Conservation (phyloP, 2,113 vertebrate species). For the Aix galericulata region DNA sequence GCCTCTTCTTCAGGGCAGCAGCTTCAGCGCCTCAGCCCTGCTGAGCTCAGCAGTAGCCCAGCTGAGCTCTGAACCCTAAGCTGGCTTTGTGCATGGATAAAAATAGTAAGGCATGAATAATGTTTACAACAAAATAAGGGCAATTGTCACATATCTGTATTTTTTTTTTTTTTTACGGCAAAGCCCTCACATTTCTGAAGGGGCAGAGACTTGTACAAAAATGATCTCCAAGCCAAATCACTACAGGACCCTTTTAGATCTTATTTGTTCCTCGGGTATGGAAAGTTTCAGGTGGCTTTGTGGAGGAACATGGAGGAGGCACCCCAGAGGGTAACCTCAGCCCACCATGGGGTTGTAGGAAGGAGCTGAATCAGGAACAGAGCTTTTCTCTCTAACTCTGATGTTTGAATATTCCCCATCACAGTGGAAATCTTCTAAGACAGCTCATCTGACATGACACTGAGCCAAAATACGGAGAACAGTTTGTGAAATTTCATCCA, state of each 20-base stretch:
- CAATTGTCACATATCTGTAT: not conserved
- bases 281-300: not conserved
- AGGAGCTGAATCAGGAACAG: not conserved
- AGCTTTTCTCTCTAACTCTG: not conserved
- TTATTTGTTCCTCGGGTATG: not conserved
- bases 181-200: not conserved
- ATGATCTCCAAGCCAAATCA: not conserved
- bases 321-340: not conserved
- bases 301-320: not conserved
- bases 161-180: not conserved
- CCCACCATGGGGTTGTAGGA: not conserved
- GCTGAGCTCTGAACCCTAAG: constrained; percentile 3
- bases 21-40: not conserved
- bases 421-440: constrained; percentile 3
- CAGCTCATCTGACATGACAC: not conserved
- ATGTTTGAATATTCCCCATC: not conserved
- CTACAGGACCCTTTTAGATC: not conserved
- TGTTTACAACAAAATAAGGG: not conserved
- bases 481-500: not conserved
- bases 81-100: not conserved
- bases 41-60: constrained; percentile 53
- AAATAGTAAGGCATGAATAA: constrained; percentile 29
- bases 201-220: not conserved
- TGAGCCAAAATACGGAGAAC: not conserved
- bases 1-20: not conserved